These are phyloP conservation scores for Trichogramma pretiosum DNA, from an alignment of 1,140 invertebrate genomes.

Conservation along the genomic window DNA sequence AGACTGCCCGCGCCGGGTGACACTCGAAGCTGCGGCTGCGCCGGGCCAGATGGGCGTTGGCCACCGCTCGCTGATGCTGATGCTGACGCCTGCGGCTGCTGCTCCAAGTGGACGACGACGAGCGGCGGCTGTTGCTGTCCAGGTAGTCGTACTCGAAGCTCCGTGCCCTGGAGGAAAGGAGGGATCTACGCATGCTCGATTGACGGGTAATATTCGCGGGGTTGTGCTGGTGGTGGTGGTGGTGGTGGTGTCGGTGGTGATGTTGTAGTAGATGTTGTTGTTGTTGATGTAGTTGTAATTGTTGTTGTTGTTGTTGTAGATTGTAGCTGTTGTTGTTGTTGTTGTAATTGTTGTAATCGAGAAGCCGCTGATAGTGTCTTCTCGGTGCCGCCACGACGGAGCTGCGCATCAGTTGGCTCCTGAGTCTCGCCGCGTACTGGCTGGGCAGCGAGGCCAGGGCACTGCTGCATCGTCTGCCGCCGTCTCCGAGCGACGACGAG, in stretches of 20 bases:
- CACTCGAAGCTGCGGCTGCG: constrained; percentile 41
- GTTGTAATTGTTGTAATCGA: too few species aligned
- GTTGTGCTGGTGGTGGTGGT: not conserved
- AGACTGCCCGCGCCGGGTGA: constrained; percentile 26
- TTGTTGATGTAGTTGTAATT: too few species aligned
- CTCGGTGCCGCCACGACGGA: too few species aligned
- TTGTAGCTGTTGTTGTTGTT: too few species aligned
- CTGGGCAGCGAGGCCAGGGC: too few species aligned
- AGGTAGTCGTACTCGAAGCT: constrained; percentile 29
- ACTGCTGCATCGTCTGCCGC: too few species aligned
- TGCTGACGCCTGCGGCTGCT: too few species aligned
- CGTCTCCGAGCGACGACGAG: not conserved
- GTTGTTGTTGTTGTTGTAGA: too few species aligned
- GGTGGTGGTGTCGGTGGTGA: not conserved
- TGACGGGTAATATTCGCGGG: not conserved
- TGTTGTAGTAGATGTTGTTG: not conserved
- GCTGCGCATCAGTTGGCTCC: too few species aligned
- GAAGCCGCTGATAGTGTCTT: too few species aligned
- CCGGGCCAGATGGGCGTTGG: constrained; percentile 23
- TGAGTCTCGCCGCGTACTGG: too few species aligned
- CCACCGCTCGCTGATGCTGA: not conserved
- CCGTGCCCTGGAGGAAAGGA: constrained; percentile 32
- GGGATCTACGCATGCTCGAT: constrained; percentile 26
- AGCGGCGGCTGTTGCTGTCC: not conserved
- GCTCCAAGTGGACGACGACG: not conserved